These are phyloP conservation scores for Cryptotis parvus DNA, from an alignment of 2,113 vertebrate genomes.

Conservation along the genomic window DNA sequence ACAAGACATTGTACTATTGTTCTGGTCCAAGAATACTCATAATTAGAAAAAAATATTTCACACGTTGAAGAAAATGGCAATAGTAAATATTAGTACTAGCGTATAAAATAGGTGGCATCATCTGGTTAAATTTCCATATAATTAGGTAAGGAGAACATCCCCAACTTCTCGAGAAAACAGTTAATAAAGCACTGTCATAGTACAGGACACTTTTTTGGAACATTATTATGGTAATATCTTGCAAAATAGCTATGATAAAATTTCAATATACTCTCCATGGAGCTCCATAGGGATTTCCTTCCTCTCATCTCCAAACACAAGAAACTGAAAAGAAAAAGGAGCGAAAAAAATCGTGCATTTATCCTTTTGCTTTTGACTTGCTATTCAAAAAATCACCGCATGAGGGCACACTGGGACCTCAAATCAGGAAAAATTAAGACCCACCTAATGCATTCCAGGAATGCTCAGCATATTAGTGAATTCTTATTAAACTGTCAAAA, in stretches of 20 bases:
- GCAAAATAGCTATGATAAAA: neutral
- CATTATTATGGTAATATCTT: neutral
- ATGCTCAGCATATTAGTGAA: conserved; percentile 39
- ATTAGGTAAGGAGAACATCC: neutral
- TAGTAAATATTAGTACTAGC: neutral
- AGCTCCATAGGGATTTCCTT: neutral
- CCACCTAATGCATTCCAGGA: neutral
- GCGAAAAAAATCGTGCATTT: neutral
- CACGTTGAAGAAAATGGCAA: conserved; percentile 2
- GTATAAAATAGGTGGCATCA: neutral
- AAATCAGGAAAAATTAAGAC: conserved; percentile 38
- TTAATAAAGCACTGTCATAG: neutral
- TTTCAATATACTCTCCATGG: neutral
- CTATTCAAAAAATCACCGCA: conserved; percentile 59
- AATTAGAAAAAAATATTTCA: neutral
- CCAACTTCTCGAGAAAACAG: conserved; percentile 7
- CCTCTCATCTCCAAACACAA: neutral
- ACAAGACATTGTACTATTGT: too few species aligned
- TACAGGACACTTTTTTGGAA: neutral
- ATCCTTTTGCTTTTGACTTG: neutral
- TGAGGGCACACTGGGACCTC: conserved; percentile 84
- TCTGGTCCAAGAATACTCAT: too few species aligned
- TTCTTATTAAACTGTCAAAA: conserved; percentile 73
- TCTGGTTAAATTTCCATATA: conserved; percentile 20
- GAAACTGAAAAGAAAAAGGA: neutral